Conservation (phyloP, 2,888 invertebrate species). For the Drosophila colorata region DNA sequence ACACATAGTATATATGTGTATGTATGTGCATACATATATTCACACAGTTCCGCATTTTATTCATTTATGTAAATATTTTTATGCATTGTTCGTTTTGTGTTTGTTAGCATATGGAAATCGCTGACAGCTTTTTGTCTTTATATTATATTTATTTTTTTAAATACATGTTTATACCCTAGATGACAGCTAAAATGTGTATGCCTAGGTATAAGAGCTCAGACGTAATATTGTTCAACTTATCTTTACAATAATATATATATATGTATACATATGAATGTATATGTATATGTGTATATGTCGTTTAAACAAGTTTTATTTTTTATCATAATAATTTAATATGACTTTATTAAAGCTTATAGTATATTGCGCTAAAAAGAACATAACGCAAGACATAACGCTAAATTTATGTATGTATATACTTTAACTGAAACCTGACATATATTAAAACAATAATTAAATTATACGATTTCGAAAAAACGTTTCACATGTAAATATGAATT, state of each 20-base stretch:
- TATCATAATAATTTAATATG: constrained; percentile 1
- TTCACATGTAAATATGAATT: constrained; percentile 30
- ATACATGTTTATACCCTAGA: constrained; percentile 14
- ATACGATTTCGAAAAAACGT: constrained; percentile 4
- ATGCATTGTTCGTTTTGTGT: constrained; percentile 50
- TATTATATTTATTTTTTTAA: constrained; percentile 13
- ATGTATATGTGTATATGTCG: no score
- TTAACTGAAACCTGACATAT: background rate
- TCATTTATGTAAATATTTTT: constrained; percentile 59
- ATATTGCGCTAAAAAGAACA: background rate
- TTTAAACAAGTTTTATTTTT: background rate
- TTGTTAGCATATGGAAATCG: constrained; percentile 57
- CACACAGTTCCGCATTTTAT: constrained; percentile 47
- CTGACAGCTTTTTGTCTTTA: constrained; percentile 27
- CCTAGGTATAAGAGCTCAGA: background rate
- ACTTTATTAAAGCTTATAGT: background rate
- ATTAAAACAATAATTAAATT: constrained; percentile 5
- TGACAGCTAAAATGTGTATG: background rate
- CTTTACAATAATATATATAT: no score
- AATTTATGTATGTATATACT: background rate
- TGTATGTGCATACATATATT: constrained; percentile 10
- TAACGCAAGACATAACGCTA: no score
- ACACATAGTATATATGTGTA: constrained; percentile 11
- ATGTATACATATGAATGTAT: background rate
- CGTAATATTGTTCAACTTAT: background rate